These are phyloP conservation scores for Polydesmus complanatus DNA, from an alignment of 2,888 invertebrate genomes.

Conservation along the genomic window DNA sequence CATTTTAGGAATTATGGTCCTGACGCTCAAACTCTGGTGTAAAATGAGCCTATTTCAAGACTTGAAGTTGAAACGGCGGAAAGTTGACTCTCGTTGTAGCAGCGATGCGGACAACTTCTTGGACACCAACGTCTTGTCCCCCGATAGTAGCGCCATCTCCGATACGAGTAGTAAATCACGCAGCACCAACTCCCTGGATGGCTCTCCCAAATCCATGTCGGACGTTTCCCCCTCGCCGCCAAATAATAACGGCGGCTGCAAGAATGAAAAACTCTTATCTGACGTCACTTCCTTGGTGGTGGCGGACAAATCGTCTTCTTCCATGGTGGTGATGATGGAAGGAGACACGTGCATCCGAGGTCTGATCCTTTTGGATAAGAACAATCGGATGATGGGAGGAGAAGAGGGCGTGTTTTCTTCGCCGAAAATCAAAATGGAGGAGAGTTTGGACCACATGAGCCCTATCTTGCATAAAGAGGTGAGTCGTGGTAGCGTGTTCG, in stretches of 20 bases:
- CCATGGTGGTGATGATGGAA: neutral
- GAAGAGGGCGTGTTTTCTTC: constrained; percentile 8
- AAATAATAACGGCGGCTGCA: neutral
- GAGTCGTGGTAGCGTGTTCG: constrained; percentile 27
- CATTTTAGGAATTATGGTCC: constrained; percentile 19
- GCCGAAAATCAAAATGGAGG: neutral
- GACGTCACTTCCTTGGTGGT: constrained; percentile 21
- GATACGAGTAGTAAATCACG: constrained; percentile 11
- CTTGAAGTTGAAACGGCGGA: constrained; percentile 93
- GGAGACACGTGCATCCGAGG: constrained; percentile 16
- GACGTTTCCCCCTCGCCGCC: constrained; percentile 16
- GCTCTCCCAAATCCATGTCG: constrained; percentile 15
- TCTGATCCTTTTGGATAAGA: neutral
- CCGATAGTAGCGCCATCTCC: constrained; percentile 35
- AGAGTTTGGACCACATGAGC: constrained; percentile 4
- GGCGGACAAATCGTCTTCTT: constrained; percentile 17
- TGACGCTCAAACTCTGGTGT: constrained; percentile 17
- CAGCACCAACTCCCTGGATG: constrained; percentile 10
- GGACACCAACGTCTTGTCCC: constrained; percentile 83
- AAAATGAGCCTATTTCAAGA: constrained; percentile 95
- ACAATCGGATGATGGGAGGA: neutral
- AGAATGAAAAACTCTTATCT: neutral
- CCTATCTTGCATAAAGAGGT: constrained; percentile 8
- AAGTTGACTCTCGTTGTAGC: constrained; percentile 92
- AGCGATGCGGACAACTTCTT: constrained; percentile 91